Evolutionary conservation across 2,888 invertebrate species (phyloP).

Genomic region (Aethes cnicana): DNA sequence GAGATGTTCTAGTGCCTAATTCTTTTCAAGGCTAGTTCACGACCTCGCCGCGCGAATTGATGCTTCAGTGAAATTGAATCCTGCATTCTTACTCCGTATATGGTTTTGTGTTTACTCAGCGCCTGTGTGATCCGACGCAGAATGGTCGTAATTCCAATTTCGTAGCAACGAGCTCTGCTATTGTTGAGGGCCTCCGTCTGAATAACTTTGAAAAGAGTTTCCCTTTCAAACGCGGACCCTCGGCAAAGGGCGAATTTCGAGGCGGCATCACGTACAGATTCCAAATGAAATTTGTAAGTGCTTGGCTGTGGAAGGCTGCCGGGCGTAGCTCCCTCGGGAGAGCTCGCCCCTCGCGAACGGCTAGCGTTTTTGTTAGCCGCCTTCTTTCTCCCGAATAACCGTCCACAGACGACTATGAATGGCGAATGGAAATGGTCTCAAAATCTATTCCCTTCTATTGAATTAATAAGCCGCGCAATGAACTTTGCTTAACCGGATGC

Average conservation of each 20-base stretch:
- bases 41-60: constrained; percentile 37
- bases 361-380: constrained; percentile 51
- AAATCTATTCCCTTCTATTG: constrained; percentile 35
- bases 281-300: constrained; percentile 75
- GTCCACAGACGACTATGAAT: constrained; percentile 42
- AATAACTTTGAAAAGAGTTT: constrained; percentile 62
- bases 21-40: constrained; percentile 49
- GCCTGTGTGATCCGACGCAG: constrained; percentile 50
- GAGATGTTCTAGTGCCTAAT: constrained; percentile 43
- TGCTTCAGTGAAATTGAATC: constrained; percentile 56
- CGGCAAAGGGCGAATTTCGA: constrained; percentile 63
- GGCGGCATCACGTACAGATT: constrained; percentile 68
- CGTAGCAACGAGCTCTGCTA: constrained; percentile 59
- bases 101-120: constrained; percentile 60
- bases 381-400: constrained; percentile 44
- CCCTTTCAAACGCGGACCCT: constrained; percentile 58
- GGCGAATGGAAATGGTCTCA: constrained; percentile 39
- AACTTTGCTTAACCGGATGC: constrained; percentile 29
- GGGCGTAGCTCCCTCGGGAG: constrained; percentile 48
- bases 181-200: constrained; percentile 55
- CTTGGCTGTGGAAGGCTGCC: constrained; percentile 52
- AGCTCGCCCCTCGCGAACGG: constrained; percentile 48
- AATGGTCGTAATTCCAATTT: constrained; percentile 71
- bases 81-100: constrained; percentile 40
- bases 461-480: constrained; percentile 22